Evolutionary conservation across 2,888 invertebrate genomes (phyloP).

Genomic region (Dermolepida albohirtum): DNA sequence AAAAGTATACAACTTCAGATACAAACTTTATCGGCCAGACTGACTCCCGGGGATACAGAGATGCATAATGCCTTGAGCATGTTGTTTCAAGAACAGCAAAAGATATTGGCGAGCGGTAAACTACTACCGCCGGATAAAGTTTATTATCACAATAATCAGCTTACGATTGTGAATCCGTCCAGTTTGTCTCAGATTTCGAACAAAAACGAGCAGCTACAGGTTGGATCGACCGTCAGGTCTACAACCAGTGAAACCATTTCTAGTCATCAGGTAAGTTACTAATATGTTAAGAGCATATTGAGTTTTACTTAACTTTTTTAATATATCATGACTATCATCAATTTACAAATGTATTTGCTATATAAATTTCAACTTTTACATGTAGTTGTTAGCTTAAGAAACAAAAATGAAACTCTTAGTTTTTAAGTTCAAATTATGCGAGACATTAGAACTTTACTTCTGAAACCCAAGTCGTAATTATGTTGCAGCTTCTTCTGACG

Average conservation of each 20-base stretch:
- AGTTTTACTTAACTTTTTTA: neutral
- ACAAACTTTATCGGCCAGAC: conserved; percentile 71
- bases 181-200: conserved; percentile 43
- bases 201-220: conserved; percentile 30
- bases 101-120: conserved; percentile 78
- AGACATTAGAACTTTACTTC: no score
- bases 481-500: no score
- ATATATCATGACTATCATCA: conserved; percentile 1
- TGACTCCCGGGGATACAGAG: conserved; percentile 63
- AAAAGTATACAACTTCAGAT: conserved; percentile 78
- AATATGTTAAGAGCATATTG: no score
- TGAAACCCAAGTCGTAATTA: no score
- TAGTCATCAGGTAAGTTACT: conserved; percentile 44
- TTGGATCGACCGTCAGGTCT: conserved; percentile 40
- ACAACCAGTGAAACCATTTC: conserved; percentile 43
- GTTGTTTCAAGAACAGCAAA: conserved; percentile 77
- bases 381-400: no score
- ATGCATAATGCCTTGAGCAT: conserved; percentile 60
- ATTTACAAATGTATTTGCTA: no score
- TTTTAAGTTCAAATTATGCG: no score
- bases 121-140: conserved; percentile 71
- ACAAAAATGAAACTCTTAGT: no score
- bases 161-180: conserved; percentile 64
- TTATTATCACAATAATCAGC: conserved; percentile 67
- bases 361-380: no score